Base-by-base conservation (phyloP, 2,888 invertebrate species). In the Apodemia zela region DNA sequence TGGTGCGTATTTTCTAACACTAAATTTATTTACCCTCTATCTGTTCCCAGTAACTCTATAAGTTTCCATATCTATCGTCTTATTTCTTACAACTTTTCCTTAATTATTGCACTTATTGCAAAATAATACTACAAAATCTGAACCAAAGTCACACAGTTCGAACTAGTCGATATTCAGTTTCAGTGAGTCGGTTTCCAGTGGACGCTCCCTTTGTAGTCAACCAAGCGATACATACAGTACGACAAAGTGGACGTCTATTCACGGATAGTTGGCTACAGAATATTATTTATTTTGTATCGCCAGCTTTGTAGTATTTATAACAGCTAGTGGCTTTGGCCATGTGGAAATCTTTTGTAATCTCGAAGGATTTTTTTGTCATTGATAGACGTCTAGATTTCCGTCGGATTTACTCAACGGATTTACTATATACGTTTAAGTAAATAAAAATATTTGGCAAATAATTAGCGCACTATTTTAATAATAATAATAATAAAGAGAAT, bases 181-280 rank as follows among this genome's bases (percentile, higher is more conserved):
- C 67, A 66, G 61, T 65, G 59, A 66, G 67, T 68, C 63, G 65
- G 68, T 69, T 71, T 67, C 67, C 68, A 69, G 67, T 66, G 67
- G 68, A 65, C 64, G 65, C 63, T 66, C 67, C 66, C 67, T 65
- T 61, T 67, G 67, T 68, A 62, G 51, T 59, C 61, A 60, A 59
- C 63, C 62, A 63, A 64, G 51, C 60, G 61, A 57, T 57, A 57
- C 25, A 57, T 57, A 57, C 29, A 57, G 25, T 57, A 29, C 29
- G 54, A 57, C 29, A 57, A 57, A 29, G 54, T 25, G 54, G 33
- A 33, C 8, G 15, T 15, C 15, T 21, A 13, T 25, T 57, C 13
- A 57, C 54, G 54, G 54, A 21, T 25, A 57, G 54, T 57, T 57
- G 29, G 54, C 25, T 57, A 15, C 29, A 57, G 57, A 57, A 25